phyloP scores from a whole-genome alignment of 2,113 vertebrate species.

The Aphyosemion australe region DNA sequence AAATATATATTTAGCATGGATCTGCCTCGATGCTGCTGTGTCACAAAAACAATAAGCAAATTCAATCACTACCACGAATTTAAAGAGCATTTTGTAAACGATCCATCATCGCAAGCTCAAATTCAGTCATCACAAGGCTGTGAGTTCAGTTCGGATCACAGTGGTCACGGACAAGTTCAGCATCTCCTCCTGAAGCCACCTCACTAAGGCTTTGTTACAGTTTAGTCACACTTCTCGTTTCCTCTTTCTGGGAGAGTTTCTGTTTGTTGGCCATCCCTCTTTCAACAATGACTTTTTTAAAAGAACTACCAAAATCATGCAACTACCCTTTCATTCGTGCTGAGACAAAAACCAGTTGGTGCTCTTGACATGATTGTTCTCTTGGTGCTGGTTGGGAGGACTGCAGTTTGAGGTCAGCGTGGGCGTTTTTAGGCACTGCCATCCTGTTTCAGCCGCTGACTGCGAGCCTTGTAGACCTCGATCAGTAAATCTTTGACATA shows the following conservation, averaged over 20 bases:
- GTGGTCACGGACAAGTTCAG: slow-evolving; percentile 78
- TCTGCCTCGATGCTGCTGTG: slow-evolving; percentile 47
- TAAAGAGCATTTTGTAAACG: slow-evolving; percentile 61
- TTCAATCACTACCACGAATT: slow-evolving; percentile 58
- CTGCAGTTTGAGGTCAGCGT: slow-evolving; percentile 18
- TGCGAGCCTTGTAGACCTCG: slow-evolving; percentile 93
- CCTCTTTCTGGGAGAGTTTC: slow-evolving; percentile 27
- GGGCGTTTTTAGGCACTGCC: slow-evolving; percentile 74
- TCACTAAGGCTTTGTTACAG: slow-evolving; percentile 60
- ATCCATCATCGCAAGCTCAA: slow-evolving; percentile 50
- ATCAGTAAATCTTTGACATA: slow-evolving; percentile 94
- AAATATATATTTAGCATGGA: slow-evolving; percentile 65
- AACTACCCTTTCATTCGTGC: slow-evolving; percentile 58
- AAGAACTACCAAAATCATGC: slow-evolving; percentile 78
- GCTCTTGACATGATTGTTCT: slow-evolving; percentile 38
- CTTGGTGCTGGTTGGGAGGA: slow-evolving; percentile 51
- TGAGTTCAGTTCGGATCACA: slow-evolving; percentile 76
- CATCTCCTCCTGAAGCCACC: slow-evolving; percentile 63
- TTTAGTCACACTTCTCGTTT: slow-evolving; percentile 38
- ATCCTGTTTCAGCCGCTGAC: slow-evolving; percentile 86
- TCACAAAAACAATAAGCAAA: slow-evolving; percentile 65
- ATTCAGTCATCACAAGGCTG: slow-evolving; percentile 67
- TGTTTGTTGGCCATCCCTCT: slow-evolving; percentile 29
- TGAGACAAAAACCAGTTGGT: slow-evolving; percentile 50
- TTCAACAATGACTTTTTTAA: slow-evolving; percentile 49